Evolutionary conservation across 2,888 invertebrate species (phyloP), one percentile per base, ranked within the genome.

Genomic region (Tiphia femorata): DNA sequence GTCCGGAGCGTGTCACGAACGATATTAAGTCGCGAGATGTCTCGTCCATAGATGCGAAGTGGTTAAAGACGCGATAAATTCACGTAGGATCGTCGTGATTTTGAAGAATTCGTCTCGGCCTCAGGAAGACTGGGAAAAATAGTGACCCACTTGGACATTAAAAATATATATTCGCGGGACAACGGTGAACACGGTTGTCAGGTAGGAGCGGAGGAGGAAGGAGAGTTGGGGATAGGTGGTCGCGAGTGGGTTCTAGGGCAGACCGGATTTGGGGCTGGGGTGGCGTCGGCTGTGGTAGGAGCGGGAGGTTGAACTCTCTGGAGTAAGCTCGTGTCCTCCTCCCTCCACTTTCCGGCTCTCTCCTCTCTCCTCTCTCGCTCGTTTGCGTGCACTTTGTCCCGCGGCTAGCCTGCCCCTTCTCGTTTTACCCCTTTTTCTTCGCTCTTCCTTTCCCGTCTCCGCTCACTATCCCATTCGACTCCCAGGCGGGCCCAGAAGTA

Each of bases 401-500:
- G 33, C 46, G 10, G 1, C 29, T 12, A n/a, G 12, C 30, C 49
- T 43, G 10, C 25, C 20, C 17, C 42, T 38, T 38, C 40, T 16
- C 27, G 43, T 51, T 56, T 48, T 41, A 58, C 52, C 33, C 33
- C 35, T 35, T 47, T 40, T 27, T 25, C 27, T 42, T 37, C 50
- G 7, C 14, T 16, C 14, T 25, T 38, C 52, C 37, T 41, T 29
- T 42, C 20, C 37, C 14, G 27, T 5, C 37, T 25, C 19, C 20
- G 25, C 12, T 16, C 20, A 19, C 19, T 23, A n/a, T 38, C 35
- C 19, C 27, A 33, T 43, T 55, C 43, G 51, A 49, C 30, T 49
- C 49, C 43, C 35, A 19, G 50, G 52, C 59, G 60, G 55, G 53
- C 30, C 58, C 65, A 65, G 70, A 64, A 72, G 75, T 75, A 74